These are phyloP conservation scores for Drosophila borborema DNA, from an alignment of 2,888 invertebrate species.

Conservation along the genomic window DNA sequence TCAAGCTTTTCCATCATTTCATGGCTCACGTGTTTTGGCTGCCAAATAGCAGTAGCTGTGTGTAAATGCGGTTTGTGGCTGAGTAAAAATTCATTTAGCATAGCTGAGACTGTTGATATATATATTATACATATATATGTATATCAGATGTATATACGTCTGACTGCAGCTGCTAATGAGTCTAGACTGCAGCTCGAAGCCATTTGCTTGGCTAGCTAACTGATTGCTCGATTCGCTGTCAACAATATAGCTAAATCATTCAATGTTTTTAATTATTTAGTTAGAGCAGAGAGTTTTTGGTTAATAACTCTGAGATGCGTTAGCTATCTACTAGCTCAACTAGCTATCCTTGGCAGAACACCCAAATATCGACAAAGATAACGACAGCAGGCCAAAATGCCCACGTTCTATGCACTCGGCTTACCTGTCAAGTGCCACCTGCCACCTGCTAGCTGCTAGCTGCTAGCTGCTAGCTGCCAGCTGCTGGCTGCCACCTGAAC, in stretches of 20 bases:
- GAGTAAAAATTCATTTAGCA: not conserved
- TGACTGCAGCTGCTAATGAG: not conserved
- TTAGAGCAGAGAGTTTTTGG: conserved; percentile 4
- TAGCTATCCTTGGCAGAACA: conserved; percentile 47
- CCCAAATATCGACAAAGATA: conserved; percentile 5
- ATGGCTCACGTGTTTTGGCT: not conserved
- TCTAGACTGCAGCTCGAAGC: not conserved
- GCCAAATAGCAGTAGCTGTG: conserved; percentile 7
- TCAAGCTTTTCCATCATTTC: not conserved
- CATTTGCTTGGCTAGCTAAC: not conserved
- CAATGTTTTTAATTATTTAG: conserved; percentile 18
- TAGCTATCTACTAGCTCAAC: conserved; percentile 1
- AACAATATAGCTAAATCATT: conserved; percentile 12
- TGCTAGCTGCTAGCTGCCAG: not conserved
- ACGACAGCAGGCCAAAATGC: not conserved
- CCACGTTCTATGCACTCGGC: not conserved
- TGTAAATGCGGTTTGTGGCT: not conserved
- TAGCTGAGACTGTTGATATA: not conserved
- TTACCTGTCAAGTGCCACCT: not conserved
- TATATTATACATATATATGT: not conserved
- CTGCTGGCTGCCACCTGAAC: conserved; percentile 7
- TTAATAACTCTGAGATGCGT: not conserved
- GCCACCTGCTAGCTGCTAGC: not conserved
- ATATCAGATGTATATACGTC: not conserved
- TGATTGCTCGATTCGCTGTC: not conserved